phyloP scores from a whole-genome alignment of 1,140 invertebrate species.

The Radopholus similis region DNA sequence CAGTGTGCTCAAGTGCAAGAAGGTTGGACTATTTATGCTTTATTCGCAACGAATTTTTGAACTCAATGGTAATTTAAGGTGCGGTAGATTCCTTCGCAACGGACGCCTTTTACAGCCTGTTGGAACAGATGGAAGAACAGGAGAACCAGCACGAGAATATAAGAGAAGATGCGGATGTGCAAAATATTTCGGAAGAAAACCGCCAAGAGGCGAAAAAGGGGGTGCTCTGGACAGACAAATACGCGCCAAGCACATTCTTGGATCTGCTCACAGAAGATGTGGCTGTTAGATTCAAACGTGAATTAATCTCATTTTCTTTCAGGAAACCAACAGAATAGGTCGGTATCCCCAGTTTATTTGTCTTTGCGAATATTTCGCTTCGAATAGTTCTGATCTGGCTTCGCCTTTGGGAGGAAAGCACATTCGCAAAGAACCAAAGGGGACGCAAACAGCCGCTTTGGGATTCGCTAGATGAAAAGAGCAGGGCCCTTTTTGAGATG shows the following conservation, averaged over 20 bases:
- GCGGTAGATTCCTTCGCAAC: background rate
- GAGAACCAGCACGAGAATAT: background rate
- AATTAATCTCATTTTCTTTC: background rate
- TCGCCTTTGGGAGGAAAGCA: slow-evolving; percentile 13
- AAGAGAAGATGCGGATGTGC: background rate
- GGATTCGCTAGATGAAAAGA: background rate
- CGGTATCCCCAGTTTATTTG: background rate
- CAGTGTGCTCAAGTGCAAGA: background rate
- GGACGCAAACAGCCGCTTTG: background rate
- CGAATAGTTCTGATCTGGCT: slow-evolving; percentile 13
- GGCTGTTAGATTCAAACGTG: background rate
- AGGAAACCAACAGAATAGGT: background rate
- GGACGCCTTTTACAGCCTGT: background rate
- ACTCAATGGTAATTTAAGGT: no score
- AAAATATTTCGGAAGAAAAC: background rate
- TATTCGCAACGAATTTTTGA: background rate
- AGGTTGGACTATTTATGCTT: no score
- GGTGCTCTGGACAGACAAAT: slow-evolving; percentile 19
- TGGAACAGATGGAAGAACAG: background rate
- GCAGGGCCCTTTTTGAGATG: slow-evolving; percentile 2
- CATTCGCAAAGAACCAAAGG: slow-evolving; percentile 10
- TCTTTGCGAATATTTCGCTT: background rate
- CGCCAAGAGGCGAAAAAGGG: background rate
- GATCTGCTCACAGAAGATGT: slow-evolving; percentile 25
- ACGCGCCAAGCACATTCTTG: slow-evolving; percentile 20